phyloP scores from a whole-genome alignment of 1,140 invertebrate genomes.

The Palaemon carinicauda region DNA sequence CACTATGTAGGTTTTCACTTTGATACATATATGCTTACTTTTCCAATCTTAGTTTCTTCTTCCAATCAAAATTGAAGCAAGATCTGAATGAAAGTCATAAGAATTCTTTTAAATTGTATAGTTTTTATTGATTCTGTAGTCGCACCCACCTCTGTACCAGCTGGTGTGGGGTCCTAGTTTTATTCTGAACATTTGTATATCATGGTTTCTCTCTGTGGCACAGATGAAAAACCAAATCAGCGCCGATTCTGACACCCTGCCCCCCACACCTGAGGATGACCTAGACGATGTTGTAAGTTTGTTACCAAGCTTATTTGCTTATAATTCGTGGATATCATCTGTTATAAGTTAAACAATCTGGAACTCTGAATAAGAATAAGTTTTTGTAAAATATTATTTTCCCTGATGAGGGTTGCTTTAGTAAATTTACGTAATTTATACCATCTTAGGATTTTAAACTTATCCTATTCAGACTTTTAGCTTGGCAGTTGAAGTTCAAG shows the following conservation, averaged over 20 bases:
- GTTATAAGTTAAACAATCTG: no score
- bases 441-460: no score
- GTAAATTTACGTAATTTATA: no score
- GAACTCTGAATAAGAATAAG: no score
- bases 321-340: no score
- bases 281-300: conserved; percentile 7
- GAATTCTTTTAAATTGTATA: neutral
- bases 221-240: conserved; percentile 50
- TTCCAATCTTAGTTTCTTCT: neutral
- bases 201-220: conserved; percentile 16
- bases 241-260: conserved; percentile 34
- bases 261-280: conserved; percentile 44
- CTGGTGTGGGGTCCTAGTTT: neutral
- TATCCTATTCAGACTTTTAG: no score
- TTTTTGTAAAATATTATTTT: no score
- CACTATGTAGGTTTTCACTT: no score
- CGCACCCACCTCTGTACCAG: neutral
- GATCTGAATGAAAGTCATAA: neutral
- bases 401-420: no score
- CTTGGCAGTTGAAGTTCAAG: no score
- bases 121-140: neutral
- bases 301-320: no score
- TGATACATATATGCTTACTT: neutral
- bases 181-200: conserved; percentile 23
- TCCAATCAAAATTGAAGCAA: neutral